Conservation (phyloP, 2,888 invertebrate species). For the Pachymerium ferrugineum region DNA sequence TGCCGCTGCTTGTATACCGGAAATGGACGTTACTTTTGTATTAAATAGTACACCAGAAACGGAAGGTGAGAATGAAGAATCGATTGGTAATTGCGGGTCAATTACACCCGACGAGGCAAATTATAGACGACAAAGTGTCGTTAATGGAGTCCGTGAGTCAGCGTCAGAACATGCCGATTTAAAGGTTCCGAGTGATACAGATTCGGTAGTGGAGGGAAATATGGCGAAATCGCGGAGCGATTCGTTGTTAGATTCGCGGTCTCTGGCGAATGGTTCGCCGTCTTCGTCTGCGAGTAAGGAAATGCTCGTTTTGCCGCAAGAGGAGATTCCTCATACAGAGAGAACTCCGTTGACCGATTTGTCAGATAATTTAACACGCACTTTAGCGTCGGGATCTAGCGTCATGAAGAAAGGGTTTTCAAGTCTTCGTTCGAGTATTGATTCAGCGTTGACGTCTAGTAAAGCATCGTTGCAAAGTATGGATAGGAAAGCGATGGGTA, state of each 20-base stretch:
- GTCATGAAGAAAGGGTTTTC: slow-evolving; percentile 74
- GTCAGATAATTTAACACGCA: slow-evolving; percentile 1
- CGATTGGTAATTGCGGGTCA: background rate
- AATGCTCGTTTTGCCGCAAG: background rate
- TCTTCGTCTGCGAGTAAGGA: slow-evolving; percentile 28
- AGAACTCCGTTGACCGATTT: background rate
- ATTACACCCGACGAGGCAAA: slow-evolving; percentile 27
- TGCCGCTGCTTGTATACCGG: slow-evolving; percentile 69
- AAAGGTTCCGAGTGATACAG: background rate
- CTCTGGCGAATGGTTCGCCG: slow-evolving; percentile 30
- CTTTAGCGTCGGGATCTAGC: slow-evolving; percentile 37
- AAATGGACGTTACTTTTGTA: slow-evolving; percentile 76
- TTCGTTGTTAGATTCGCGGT: slow-evolving; percentile 37
- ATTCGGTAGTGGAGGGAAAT: slow-evolving; percentile 25
- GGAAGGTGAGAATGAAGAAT: background rate
- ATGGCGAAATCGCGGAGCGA: slow-evolving; percentile 40
- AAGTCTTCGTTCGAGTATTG: slow-evolving; percentile 74
- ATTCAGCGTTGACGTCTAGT: slow-evolving; percentile 56
- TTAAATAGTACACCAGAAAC: slow-evolving; percentile 49
- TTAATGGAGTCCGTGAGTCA: slow-evolving; percentile 16
- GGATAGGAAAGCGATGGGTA: slow-evolving; percentile 39
- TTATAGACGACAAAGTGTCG: slow-evolving; percentile 21
- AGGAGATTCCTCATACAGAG: background rate
- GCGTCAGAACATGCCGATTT: background rate
- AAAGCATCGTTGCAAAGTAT: background rate